Base-by-base conservation (phyloP, 2,113 vertebrate species). In the Puffinus mauretanicus region DNA sequence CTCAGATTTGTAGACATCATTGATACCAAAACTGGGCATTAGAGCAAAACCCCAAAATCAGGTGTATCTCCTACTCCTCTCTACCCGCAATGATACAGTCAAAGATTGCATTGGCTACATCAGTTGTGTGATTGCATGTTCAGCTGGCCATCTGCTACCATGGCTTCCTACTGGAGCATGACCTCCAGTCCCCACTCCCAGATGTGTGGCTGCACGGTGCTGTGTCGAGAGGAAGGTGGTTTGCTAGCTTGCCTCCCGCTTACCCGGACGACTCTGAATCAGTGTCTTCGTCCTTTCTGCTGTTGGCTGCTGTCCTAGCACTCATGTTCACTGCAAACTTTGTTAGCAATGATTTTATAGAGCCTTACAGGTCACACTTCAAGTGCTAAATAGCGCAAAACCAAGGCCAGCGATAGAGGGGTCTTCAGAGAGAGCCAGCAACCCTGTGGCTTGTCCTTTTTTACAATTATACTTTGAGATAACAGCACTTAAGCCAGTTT, bases 41-140 rank as follows among this genome's bases (percentile, higher is more conserved):
- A 69, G 82, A 61, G 9, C 19, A 85, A 89, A 71, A 29, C 5
- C 17, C 38, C 1, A 2, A 60, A 84, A 49, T 44, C 19, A 19
- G 8, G 4, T 34, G 4, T 21, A 17, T 42, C 51, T 83, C 57
- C 86, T 75, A 6, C 38, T 82, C 22, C 4, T 55, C 42, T 52
- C 30, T 76, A 24, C 16, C 4, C 14, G 1, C 13, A 44, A 5
- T 29, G 30, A 79, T 30, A 42, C 19, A 60, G n/a, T 67, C 19
- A 34, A 78, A 77, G 66, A 38, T 16, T 62, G 13, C 42, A 52
- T 20, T 82, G 24, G 38, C n/a, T 67, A 26, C 17, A 10, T 58
- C 19, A 24, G 46, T 44, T 0, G 0, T 36, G 44, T 27, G 27
- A 36, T 7, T 44, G 8, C n/a, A 38, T 1, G 0, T 71, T 80